Evolutionary conservation across 2,888 invertebrate genomes (phyloP), one percentile per base, ranked within the genome.

Genomic region (Metopia argyrocephala): DNA sequence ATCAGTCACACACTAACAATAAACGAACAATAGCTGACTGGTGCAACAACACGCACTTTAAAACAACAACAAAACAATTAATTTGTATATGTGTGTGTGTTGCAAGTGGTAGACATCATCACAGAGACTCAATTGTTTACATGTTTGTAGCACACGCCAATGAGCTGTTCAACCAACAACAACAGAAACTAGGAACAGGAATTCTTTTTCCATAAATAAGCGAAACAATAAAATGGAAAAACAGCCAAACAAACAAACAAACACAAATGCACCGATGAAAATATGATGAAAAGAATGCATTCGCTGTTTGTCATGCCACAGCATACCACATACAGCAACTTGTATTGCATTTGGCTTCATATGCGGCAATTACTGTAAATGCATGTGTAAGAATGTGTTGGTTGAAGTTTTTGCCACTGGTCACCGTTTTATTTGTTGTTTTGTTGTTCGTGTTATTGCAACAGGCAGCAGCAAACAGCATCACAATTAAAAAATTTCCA

Each of bases 81-180:
- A 38, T 38, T 20, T 5, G 0, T 54, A 20, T 23, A 4, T 21
- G 6, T 38, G 6, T 64, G n/a, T 52, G 9, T n/a, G 9, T 21
- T 54, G 45, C 38, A 50, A 50, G 57, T 38, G 2, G 0, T 38
- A 1, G 12, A 18, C 9, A 21, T 28, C 38, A 38, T 38, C 2
- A 5, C 38, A 38, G 9, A 3, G 12, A 38, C 38, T 38, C 0
- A 27, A 56, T 59, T 25, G 66, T 50, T 46, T 68, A 65, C 61
- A 66, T 78, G 75, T 76, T 73, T 48, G 57, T 21, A 70, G 74
- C 76, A 81, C 78, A 79, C 76, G 80, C 80, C 80, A 76, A 73
- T 76, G 48, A 12, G 38, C 38, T 6, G n/a, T n/a, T 38, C 38
- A 3, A 12, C 50, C 27, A 57, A 18, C 52, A 12, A 9, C 31